Base-by-base conservation (phyloP, 1,140 invertebrate genomes). In the Drosophila bocqueti region DNA sequence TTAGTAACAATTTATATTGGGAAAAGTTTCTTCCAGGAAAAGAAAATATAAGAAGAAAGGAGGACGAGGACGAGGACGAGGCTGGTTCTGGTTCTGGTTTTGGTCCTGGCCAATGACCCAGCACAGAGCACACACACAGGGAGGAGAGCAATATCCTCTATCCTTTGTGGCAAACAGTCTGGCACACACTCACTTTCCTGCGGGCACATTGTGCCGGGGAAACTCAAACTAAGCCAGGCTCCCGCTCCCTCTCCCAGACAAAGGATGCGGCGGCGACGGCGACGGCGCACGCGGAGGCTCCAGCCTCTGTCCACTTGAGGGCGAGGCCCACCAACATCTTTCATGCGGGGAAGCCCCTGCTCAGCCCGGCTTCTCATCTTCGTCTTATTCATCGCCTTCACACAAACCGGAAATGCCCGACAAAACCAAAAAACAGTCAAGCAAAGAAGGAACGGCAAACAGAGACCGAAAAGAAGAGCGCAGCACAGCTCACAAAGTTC, bases 361-460 rank as follows among this genome's bases (percentile, higher is more conserved):
- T 66, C 62, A 71, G 66, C 52, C 52, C 18, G 59, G 59, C 75
- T 59, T 63, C 59, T 49, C 59, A 50, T 67, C 64, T 67, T 76
- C 38, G 26, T 31, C 72, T 43, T 55, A 55, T 75, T 75, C 43
- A 45, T 58, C 61, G 74, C 76, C 73, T 76, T 73, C 31, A n/a
- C 67, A 73, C 67, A 67, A 86, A 87, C 79, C 83, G 83, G 83
- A 86, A 86, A 79, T 79, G 84, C 67, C 76, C 55, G 60, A 87
- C 68, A 73, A 68, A 68, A 71, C 63, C 38, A 40, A 69, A 67
- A 54, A 55, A 64, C 65, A 55, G 24, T 21, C 21, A 34, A 29
- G 34, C 11, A 46, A 24, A 46, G 21, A 67, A 47, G 18, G 34
- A 26, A 29, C 8, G 11, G 42, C 16, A 46, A 60, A 46, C 46